These are phyloP conservation scores for Chrysotoxum bicinctum DNA, from an alignment of 2,888 invertebrate species.

Conservation along the genomic window DNA sequence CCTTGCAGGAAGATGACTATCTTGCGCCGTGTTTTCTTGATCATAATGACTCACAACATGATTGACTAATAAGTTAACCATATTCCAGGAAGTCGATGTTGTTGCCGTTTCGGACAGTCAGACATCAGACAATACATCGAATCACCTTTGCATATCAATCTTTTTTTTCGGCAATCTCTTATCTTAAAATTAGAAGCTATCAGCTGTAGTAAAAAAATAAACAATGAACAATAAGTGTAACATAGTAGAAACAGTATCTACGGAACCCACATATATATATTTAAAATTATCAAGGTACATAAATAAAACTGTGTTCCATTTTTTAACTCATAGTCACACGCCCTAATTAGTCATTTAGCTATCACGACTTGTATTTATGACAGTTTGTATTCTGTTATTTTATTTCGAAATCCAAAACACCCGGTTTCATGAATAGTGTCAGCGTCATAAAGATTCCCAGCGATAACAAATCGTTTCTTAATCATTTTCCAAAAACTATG, in stretches of 20 bases:
- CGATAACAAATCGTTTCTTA: not conserved
- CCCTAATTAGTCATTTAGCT: not conserved
- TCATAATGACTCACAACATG: too few species aligned
- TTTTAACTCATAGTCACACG: not conserved
- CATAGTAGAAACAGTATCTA: not conserved
- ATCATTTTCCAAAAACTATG: not conserved
- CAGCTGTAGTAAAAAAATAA: not conserved
- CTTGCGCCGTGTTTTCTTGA: too few species aligned
- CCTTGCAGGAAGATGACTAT: too few species aligned
- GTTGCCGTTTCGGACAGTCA: too few species aligned
- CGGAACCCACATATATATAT: not conserved
- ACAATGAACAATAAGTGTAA: not conserved
- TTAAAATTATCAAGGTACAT: too few species aligned
- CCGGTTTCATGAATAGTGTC: not conserved
- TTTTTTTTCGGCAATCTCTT: too few species aligned
- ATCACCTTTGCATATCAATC: too few species aligned
- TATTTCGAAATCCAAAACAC: not conserved
- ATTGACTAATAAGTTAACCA: too few species aligned
- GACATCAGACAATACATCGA: too few species aligned
- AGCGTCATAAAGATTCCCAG: not conserved
- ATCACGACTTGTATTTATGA: not conserved
- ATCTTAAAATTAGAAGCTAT: not conserved
- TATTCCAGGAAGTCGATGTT: too few species aligned
- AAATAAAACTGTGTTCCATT: not conserved
- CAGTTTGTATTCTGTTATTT: not conserved